Base-by-base conservation (phyloP, 2,888 invertebrate genomes). In the Falcaria lacertinaria region DNA sequence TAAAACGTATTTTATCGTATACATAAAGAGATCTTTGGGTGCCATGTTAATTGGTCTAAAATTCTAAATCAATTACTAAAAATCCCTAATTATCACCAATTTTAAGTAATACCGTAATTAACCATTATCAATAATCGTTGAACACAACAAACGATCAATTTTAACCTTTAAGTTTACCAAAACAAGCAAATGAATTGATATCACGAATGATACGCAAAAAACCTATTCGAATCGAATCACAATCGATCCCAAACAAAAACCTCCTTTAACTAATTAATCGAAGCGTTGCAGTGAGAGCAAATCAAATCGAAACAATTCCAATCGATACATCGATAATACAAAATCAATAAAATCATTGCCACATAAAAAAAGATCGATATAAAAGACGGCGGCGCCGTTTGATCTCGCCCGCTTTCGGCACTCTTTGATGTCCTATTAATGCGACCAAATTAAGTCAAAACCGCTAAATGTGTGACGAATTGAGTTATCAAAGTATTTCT, bases 381-480 rank as follows among this genome's bases (percentile, higher is more conserved):
- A 50, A 42, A 51, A 60, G 50, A 57, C 57, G 73, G 70, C 79
- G 76, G 80, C 63, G 52, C 54, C 59, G 63, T 86, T 83, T 85
- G 81, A 87, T 76, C 69, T 66, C 56, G 57, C 52, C 69, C 75
- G 73, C 69, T 69, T 69, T 76, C 86, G 86, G 87, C 75, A 44
- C 63, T 72, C 82, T 87, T 87, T 87, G 82, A 87, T 79, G 69
- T 75, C 68, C 67, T 74, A 78, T 86, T 87, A 87, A 87, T 82
- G 83, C 77, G 85, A 83, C 80, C 79, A 85, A 88, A 86, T 85
- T 82, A 82, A 88, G 84, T 86, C 86, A 86, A 85, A 81, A 74
- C 74, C 74, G 74, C 78, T 82, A 80, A 85, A 75, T 73, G 86
- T 84, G 84, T 85, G 85, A 84, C 88, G 86, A 89, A 89, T 89